A percentile compares a stretch with the other conserved stretches of the same genome.
Conservation (phyloP, 2,797 vertebrate genomes). For the Parotocinclus haroldoi region DNA sequence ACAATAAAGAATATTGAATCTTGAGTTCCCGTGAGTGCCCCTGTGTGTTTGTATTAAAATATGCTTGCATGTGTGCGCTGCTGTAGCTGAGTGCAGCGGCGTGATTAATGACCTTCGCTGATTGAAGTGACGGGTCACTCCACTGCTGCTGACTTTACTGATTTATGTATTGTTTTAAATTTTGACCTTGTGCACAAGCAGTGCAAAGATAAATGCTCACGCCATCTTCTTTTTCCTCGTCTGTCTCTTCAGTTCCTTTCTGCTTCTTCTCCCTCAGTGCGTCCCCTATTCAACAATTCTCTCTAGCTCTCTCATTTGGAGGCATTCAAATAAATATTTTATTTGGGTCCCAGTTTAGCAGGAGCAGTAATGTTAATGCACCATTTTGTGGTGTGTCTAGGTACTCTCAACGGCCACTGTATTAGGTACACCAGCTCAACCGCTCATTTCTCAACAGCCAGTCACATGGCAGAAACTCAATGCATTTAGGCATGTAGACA, state of each 20-base stretch:
- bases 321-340: slow-evolving; percentile 40
- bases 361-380: slow-evolving; percentile 6
- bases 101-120: slow-evolving; percentile 24
- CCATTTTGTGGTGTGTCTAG: slow-evolving; percentile 8
- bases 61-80: not conserved
- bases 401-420: not conserved
- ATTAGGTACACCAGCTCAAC: too few species aligned
- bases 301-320: slow-evolving; percentile 7
- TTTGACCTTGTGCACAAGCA: slow-evolving; percentile 37
- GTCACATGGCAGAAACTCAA: too few species aligned
- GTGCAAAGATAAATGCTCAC: slow-evolving; percentile 13
- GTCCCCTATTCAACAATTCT: not conserved
- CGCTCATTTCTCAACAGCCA: too few species aligned
- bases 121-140: slow-evolving; percentile 30
- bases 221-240: not conserved
- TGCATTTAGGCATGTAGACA: too few species aligned
- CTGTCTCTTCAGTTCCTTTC: not conserved
- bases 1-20: too few species aligned
- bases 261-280: not conserved
- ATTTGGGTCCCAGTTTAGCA: slow-evolving; percentile 24
- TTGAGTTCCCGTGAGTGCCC: not conserved
- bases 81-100: slow-evolving; percentile 1
- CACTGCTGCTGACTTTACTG: slow-evolving; percentile 33
- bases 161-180: slow-evolving; percentile 41
- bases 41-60: not conserved